Percentiles rank a stretch among this genome's conserved stretches.
These are phyloP conservation scores for Hydrozoanthus tunicans DNA, from an alignment of 64 coral and sea anemone species.

Conservation along the genomic window DNA sequence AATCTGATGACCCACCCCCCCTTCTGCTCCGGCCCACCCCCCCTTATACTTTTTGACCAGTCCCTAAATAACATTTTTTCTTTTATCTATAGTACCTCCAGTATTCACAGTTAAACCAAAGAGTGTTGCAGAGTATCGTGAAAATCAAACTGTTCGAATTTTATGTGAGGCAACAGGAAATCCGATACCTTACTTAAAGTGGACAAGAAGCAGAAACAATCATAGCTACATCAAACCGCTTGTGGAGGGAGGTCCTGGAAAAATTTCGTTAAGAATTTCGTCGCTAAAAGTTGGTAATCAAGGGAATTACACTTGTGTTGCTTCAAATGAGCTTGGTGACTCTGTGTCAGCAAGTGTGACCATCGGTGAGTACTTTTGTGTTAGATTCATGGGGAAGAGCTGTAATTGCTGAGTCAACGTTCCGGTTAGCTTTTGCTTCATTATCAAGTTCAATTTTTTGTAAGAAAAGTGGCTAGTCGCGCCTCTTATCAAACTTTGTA, in stretches of 20 bases:
- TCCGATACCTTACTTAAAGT: not conserved
- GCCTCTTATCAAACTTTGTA: too few species aligned
- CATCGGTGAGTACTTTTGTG: not conserved
- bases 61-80: not conserved
- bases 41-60: too few species aligned
- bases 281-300: not conserved
- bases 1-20: too few species aligned
- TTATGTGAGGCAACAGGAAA: not conserved
- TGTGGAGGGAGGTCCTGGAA: not conserved
- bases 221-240: not conserved
- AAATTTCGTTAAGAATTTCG: not conserved
- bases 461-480: too few species aligned
- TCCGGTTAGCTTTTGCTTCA: too few species aligned
- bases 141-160: constrained; percentile 5
- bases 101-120: not conserved
- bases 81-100: not conserved
- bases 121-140: not conserved
- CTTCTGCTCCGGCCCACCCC: too few species aligned
- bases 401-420: too few species aligned
- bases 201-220: not conserved
- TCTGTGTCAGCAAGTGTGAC: not conserved
- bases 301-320: constrained; percentile 2
- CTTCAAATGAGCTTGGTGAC: not conserved
- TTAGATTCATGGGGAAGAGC: too few species aligned
- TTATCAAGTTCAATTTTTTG: too few species aligned